phyloP scores from a whole-genome alignment of 1,140 invertebrate genomes.

The Chrysoperla carnea region DNA sequence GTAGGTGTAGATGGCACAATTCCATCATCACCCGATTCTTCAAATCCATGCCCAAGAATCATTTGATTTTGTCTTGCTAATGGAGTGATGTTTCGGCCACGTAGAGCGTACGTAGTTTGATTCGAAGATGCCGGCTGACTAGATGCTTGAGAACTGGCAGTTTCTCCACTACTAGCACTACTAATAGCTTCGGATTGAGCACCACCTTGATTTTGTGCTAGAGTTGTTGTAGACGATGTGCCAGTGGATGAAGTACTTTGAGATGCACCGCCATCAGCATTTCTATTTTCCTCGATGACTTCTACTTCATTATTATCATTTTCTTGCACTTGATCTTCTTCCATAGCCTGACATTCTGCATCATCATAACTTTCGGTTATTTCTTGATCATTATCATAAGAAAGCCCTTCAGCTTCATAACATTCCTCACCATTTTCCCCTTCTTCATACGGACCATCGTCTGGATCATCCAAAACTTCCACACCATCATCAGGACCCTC shows the following conservation, averaged over 20 bases:
- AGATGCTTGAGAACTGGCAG: slow-evolving; percentile 12
- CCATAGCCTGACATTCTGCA: slow-evolving; percentile 21
- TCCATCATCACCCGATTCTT: slow-evolving; percentile 66
- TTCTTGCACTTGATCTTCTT: slow-evolving; percentile 23
- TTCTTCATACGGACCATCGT: slow-evolving; percentile 11
- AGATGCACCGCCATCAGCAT: slow-evolving; percentile 4
- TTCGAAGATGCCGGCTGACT: slow-evolving; percentile 28
- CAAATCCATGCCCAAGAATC: slow-evolving; percentile 24
- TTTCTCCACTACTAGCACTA: slow-evolving; percentile 25
- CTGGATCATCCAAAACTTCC: slow-evolving; percentile 9
- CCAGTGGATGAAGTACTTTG: slow-evolving; percentile 9
- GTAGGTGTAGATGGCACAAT: slow-evolving; percentile 85
- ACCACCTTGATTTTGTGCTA: slow-evolving; percentile 12
- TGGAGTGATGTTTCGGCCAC: slow-evolving; percentile 14
- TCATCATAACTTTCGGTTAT: slow-evolving; percentile 17
- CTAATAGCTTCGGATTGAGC: slow-evolving; percentile 34
- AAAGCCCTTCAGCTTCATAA: slow-evolving; percentile 19
- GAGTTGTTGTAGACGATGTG: slow-evolving; percentile 16
- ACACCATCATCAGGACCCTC: slow-evolving; percentile 32
- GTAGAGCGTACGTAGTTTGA: slow-evolving; percentile 14
- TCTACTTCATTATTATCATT: slow-evolving; percentile 47
- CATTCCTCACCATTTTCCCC: slow-evolving; percentile 21
- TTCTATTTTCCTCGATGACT: slow-evolving; percentile 39
- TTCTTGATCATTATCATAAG: slow-evolving; percentile 14
- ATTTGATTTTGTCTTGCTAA: slow-evolving; percentile 13